These are phyloP conservation scores for Mamestra configurata DNA, from an alignment of 1,140 invertebrate genomes.

Conservation along the genomic window DNA sequence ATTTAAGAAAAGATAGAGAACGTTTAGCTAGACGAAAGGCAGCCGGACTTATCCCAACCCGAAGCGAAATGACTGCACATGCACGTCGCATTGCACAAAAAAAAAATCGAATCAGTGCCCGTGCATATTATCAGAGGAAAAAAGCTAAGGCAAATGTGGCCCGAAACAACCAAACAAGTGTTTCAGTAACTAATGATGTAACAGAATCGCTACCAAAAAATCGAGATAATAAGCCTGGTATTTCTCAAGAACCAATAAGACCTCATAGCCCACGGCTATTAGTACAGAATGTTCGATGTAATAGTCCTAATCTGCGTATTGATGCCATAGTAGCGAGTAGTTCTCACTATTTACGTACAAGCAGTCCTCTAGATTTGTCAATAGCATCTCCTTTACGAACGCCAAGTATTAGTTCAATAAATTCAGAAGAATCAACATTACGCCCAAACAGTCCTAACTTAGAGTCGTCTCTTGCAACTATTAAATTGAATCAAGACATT, in stretches of 20 bases:
- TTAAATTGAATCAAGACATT: not conserved
- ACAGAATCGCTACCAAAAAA: not conserved
- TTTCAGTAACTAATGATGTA: not conserved
- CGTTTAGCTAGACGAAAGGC: not conserved
- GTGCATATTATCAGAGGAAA: not conserved
- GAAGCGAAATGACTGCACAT: not conserved
- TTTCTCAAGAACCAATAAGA: not conserved
- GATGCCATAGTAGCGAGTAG: not conserved
- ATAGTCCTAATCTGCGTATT: not conserved
- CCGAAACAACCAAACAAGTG: not conserved
- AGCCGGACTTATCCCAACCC: not conserved
- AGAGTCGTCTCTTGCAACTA: not conserved
- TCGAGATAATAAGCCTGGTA: not conserved
- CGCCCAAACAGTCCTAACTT: not conserved
- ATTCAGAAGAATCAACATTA: conserved; percentile 4
- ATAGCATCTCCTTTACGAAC: conserved; percentile 3
- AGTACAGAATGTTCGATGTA: not conserved
- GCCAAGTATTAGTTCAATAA: not conserved
- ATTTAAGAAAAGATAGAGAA: conserved; percentile 1
- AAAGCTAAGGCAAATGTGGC: not conserved
- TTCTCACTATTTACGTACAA: not conserved
- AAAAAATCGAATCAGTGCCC: not conserved
- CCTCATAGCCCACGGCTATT: conserved; percentile 2
- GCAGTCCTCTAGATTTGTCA: not conserved
- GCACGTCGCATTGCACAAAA: not conserved